phyloP scores from a whole-genome alignment of 2,797 vertebrate genomes.

The Sternotherus odoratus region DNA sequence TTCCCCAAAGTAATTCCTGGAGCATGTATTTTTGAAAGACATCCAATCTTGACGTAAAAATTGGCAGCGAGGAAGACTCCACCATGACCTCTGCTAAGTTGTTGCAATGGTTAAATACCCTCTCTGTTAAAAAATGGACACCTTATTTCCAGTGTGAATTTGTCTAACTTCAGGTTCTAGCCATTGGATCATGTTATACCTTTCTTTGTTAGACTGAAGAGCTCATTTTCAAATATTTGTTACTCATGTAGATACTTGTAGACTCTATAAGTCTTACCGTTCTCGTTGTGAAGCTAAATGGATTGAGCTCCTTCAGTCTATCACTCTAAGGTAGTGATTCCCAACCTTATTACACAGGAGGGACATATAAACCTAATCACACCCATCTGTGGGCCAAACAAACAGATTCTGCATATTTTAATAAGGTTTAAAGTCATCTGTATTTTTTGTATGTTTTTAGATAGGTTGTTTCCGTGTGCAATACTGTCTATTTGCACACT shows the following conservation, averaged over 20 bases:
- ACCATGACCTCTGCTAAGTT: neutral
- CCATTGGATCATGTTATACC: neutral
- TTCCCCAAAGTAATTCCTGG: neutral
- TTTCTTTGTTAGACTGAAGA: neutral
- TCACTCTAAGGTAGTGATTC: too few relatives aligned
- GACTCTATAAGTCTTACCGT: too few relatives aligned
- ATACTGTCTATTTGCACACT: too few relatives aligned
- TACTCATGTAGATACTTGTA: neutral
- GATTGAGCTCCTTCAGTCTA: neutral
- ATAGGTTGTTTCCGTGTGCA: too few relatives aligned
- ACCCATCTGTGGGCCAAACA: too few relatives aligned
- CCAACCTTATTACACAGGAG: too few relatives aligned
- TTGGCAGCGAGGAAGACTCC: neutral
- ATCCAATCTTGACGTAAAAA: neutral
- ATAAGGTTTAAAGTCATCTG: too few relatives aligned
- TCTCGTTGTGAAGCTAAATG: neutral
- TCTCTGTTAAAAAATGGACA: neutral
- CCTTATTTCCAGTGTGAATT: neutral
- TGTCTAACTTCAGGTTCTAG: neutral
- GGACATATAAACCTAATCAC: too few relatives aligned
- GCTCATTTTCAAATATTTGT: neutral
- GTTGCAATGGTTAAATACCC: neutral
- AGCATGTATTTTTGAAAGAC: neutral
- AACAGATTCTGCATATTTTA: too few relatives aligned
- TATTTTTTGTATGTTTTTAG: too few relatives aligned